Conservation (phyloP, 1,140 invertebrate genomes). For the Ditylenchus dipsaci region DNA sequence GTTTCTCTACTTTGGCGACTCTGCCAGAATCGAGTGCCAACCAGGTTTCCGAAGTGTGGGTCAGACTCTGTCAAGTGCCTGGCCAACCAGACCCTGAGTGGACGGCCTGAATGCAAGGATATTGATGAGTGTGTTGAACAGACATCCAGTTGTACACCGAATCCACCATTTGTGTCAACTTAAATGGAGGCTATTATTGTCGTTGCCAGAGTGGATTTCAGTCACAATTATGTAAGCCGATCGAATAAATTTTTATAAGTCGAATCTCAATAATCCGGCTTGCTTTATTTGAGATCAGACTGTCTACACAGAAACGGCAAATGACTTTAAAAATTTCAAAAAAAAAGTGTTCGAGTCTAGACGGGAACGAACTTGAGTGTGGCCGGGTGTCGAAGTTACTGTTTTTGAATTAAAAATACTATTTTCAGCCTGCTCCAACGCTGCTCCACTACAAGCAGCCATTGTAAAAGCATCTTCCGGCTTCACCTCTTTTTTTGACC, state of each 20-base stretch:
- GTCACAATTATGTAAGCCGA: constrained; percentile 77
- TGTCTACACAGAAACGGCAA: too few relatives aligned
- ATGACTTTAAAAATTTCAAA: too few relatives aligned
- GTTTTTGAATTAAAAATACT: background rate
- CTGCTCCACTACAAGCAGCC: background rate
- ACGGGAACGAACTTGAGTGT: too few relatives aligned
- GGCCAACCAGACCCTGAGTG: constrained; percentile 75
- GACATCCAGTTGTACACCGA: constrained; percentile 38
- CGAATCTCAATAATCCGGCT: too few relatives aligned
- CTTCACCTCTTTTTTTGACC: constrained; percentile 1
- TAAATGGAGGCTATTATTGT: constrained; percentile 82
- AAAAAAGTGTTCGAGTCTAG: too few relatives aligned
- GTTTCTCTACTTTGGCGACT: constrained; percentile 77
- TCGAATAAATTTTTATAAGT: too few relatives aligned
- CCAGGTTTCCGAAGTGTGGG: constrained; percentile 79
- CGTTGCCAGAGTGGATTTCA: constrained; percentile 69
- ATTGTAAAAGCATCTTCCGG: constrained; percentile 15
- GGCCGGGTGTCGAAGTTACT: too few relatives aligned
- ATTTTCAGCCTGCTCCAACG: constrained; percentile 14
- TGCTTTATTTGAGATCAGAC: too few relatives aligned
- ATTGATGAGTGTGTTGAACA: constrained; percentile 84
- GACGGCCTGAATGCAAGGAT: constrained; percentile 70
- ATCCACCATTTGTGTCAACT: constrained; percentile 77
- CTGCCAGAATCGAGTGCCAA: constrained; percentile 83
- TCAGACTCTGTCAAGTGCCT: constrained; percentile 83